phyloP scores from a whole-genome alignment of 64 coral and sea anemone genomes.

The Pachyseris speciosa region DNA sequence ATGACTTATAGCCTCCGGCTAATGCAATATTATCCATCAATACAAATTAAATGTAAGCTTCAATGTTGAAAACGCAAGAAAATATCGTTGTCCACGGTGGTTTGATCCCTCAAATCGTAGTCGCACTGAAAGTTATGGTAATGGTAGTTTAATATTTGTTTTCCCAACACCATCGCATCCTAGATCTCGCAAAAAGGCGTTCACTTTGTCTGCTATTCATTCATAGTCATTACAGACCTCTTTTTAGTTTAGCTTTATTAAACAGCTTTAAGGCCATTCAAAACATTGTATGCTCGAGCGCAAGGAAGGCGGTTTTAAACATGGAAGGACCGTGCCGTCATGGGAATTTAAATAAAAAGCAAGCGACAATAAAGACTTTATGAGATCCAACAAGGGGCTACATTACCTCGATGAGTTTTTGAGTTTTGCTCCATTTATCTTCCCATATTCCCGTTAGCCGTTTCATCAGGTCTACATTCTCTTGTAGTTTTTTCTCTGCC shows the following conservation, averaged over 20 bases:
- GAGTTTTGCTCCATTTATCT: constrained; percentile 97
- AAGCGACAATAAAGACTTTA: neutral
- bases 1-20: constrained; percentile 7
- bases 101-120: neutral
- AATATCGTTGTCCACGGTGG: neutral
- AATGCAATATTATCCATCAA: neutral
- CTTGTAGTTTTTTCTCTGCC: constrained; percentile 90
- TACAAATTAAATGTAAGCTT: neutral
- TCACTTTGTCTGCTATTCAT: neutral
- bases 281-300: neutral
- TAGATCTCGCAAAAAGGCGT: neutral
- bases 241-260: neutral
- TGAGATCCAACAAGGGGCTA: neutral
- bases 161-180: neutral
- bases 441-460: constrained; percentile 98
- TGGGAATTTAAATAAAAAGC: neutral
- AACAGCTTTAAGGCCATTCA: constrained; percentile 2
- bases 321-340: neutral
- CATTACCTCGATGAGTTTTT: constrained; percentile 95
- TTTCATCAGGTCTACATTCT: constrained; percentile 95
- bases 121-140: neutral
- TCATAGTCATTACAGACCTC: neutral
- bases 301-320: neutral
- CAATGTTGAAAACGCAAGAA: neutral
- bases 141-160: neutral